Evolutionary conservation across 2,113 vertebrate species (phyloP), one percentile per base, ranked within the genome.

Genomic region (Marmota flaviventris): DNA sequence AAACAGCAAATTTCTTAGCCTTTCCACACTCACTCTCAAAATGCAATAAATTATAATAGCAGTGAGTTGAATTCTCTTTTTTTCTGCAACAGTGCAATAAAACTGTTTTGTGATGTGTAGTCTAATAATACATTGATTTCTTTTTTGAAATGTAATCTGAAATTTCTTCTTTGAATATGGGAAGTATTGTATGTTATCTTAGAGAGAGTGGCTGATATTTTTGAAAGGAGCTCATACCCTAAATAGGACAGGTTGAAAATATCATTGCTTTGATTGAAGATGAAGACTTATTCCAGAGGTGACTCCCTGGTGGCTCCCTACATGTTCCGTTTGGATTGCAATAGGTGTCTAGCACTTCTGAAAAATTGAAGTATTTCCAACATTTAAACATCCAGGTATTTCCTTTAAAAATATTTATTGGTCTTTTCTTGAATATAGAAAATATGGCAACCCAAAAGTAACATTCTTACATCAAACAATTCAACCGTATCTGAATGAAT

Each of bases 121-220:
- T 93, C 63, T 79, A 96, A 81, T 73, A 90, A 81, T 63, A 73
- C 13, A 72, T 22, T 37, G 95, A 85, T 78, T 61, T 93, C 86
- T 88, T 53, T 88, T 85, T 53, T 85, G 78, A 34, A 84, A 45
- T n/a, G n/a, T 85, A 90, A 95, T 86, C 22, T 58, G 85, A 95
- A 96, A 87, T 67, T 92, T 65, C 69, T 96, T 88, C 86, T 94
- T 61, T 85, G 79, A 89, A 37, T 93, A 96, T 87, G 42, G 91
- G 70, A 84, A 96, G 75, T 75, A 63, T 94, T 91, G 48, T 76
- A 83, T 88, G 45, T 89, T 95, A 94, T 85, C 91, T 93, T 51
- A 89, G 79, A 56, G 91, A 81, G 48, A 82, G 8, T 5, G 85
- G 16, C 75, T 93, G 34, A 48, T 83, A 78, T 87, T 95, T 93